Conservation (phyloP, 2,888 invertebrate genomes). For the Plusia festucae region DNA sequence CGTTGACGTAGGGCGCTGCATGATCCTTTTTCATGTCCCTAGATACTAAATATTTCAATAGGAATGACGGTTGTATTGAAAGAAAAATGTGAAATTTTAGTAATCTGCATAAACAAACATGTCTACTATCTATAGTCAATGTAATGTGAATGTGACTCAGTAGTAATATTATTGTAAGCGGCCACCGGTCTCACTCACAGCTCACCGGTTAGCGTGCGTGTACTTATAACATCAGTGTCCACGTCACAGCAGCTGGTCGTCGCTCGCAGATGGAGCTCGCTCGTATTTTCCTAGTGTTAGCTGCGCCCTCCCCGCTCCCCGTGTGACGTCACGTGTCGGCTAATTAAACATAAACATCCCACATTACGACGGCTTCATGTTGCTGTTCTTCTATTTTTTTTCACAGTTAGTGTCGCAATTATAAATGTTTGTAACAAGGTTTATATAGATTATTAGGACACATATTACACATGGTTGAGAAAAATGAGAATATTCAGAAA, state of each 20-base stretch:
- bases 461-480: neutral
- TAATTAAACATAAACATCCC: slow-evolving; percentile 24
- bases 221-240: neutral
- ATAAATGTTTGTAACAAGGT: neutral
- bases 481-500: neutral
- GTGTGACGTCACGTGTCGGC: slow-evolving; percentile 5
- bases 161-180: too few relatives aligned
- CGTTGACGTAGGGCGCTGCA: neutral
- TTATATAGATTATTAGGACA: neutral
- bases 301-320: neutral
- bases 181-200: too few relatives aligned
- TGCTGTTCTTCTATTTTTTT: neutral
- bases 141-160: too few relatives aligned
- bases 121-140: too few relatives aligned
- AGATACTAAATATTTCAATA: too few relatives aligned
- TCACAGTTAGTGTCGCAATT: neutral
- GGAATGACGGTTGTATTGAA: too few relatives aligned
- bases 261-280: neutral
- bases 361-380: slow-evolving; percentile 3
- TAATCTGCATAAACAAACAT: too few relatives aligned
- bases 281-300: slow-evolving; percentile 34
- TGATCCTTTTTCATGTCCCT: too few relatives aligned
- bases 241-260: neutral
- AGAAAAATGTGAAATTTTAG: too few relatives aligned
- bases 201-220: too few relatives aligned